These are phyloP conservation scores for Patella ulyssiponensis DNA, from an alignment of 2,888 invertebrate species.

Conservation along the genomic window DNA sequence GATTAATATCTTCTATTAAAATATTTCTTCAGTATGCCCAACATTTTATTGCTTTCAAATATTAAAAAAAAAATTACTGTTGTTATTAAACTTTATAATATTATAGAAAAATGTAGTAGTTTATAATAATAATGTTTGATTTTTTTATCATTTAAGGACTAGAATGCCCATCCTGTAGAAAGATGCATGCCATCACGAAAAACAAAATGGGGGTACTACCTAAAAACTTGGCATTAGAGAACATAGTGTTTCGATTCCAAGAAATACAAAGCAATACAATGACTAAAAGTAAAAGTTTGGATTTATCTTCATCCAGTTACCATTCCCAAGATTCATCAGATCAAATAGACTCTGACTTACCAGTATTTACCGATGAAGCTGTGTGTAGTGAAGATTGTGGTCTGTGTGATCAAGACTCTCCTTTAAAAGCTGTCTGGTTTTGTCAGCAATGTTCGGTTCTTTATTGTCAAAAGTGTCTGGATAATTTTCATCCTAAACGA, in stretches of 20 bases:
- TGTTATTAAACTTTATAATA: no score
- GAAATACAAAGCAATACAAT: slow-evolving; percentile 63
- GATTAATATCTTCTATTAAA: no score
- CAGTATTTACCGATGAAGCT: slow-evolving; percentile 41
- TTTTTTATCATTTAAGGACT: slow-evolving; percentile 43
- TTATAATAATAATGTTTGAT: no score
- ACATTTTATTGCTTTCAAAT: no score
- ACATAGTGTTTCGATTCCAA: slow-evolving; percentile 66
- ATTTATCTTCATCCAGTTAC: slow-evolving; percentile 40
- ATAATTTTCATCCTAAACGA: slow-evolving; percentile 60
- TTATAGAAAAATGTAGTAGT: no score
- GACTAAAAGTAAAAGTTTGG: slow-evolving; percentile 52
- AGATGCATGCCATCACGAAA: slow-evolving; percentile 47
- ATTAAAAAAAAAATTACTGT: no score
- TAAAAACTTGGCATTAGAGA: slow-evolving; percentile 66
- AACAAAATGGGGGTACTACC: slow-evolving; percentile 59
- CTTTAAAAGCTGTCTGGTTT: slow-evolving; percentile 56
- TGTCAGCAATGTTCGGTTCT: slow-evolving; percentile 66
- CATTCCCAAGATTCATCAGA: slow-evolving; percentile 25
- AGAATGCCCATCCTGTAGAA: slow-evolving; percentile 66
- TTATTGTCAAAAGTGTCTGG: slow-evolving; percentile 64
- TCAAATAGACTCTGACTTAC: slow-evolving; percentile 27
- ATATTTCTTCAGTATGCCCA: no score
- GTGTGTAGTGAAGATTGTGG: slow-evolving; percentile 50
- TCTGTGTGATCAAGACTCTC: slow-evolving; percentile 57